phyloP scores from a whole-genome alignment of 2,113 vertebrate genomes.

The Forbesichthys agassizii region DNA sequence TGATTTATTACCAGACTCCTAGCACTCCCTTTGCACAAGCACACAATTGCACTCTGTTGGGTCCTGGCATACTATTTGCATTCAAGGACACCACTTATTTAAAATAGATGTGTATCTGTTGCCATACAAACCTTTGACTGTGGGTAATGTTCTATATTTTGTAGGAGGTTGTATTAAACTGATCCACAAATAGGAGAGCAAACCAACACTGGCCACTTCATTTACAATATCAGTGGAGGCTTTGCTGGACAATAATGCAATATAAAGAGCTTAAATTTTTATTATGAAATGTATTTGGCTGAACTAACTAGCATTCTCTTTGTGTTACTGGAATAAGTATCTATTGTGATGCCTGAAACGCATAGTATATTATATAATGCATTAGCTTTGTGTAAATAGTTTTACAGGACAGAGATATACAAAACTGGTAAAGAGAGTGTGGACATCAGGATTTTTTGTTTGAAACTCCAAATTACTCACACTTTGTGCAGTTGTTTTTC shows the following conservation, averaged over 20 bases:
- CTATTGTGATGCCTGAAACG: not conserved
- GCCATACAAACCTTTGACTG: slow-evolving; percentile 23
- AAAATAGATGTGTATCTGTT: slow-evolving; percentile 50
- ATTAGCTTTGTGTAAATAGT: not conserved
- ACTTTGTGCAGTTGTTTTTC: too few species aligned
- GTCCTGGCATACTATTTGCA: slow-evolving; percentile 49
- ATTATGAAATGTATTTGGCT: slow-evolving; percentile 30
- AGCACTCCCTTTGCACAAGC: slow-evolving; percentile 1
- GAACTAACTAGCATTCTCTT: slow-evolving; percentile 26
- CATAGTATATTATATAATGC: not conserved
- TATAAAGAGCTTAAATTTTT: slow-evolving; percentile 14
- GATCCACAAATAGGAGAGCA: not conserved
- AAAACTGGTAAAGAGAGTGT: not conserved
- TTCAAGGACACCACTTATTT: slow-evolving; percentile 53
- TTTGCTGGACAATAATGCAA: not conserved
- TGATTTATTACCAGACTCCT: slow-evolving; percentile 35
- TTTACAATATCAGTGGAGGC: not conserved
- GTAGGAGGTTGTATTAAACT: not conserved
- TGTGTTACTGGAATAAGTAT: not conserved
- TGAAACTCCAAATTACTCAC: too few species aligned
- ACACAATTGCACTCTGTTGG: not conserved
- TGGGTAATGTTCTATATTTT: not conserved
- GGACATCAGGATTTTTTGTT: not conserved
- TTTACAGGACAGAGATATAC: not conserved
- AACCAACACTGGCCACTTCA: not conserved